phyloP scores from a whole-genome alignment of 1,140 invertebrate species.

The Sycophila sp. region DNA sequence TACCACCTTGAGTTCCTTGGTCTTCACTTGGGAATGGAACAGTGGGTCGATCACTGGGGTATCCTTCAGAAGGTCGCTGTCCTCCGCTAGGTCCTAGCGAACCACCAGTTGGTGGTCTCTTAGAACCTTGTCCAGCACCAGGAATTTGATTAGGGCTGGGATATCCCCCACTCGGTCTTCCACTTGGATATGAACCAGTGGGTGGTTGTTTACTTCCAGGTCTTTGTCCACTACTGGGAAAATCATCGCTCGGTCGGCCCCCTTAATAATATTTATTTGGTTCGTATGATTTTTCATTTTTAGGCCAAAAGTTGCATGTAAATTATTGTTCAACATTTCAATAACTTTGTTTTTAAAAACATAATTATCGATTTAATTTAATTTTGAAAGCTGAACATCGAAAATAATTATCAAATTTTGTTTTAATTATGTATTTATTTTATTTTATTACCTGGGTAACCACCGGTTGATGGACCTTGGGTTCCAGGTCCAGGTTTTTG shows the following conservation, averaged over 20 bases:
- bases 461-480: constrained; percentile 22
- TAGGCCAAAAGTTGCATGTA: neutral
- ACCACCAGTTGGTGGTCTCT: constrained; percentile 40
- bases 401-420: neutral
- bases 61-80: constrained; percentile 41
- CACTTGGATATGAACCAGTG: constrained; percentile 46
- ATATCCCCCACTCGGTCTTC: constrained; percentile 44
- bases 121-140: constrained; percentile 43
- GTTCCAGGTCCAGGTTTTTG: constrained; percentile 42
- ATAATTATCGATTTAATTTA: neutral
- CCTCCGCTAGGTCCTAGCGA: constrained; percentile 38
- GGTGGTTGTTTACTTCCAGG: constrained; percentile 35
- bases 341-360: neutral
- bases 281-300: constrained; percentile 17
- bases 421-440: neutral
- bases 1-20: constrained; percentile 43
- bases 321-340: neutral
- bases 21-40: constrained; percentile 36
- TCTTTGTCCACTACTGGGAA: constrained; percentile 37
- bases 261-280: constrained; percentile 38
- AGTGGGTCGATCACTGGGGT: constrained; percentile 41
- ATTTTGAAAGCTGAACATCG: neutral
- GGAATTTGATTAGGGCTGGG: constrained; percentile 46
- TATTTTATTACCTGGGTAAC: constrained; percentile 39
- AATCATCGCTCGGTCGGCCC: constrained; percentile 41